Conservation (phyloP, 2,888 invertebrate species). For the Dynastes maya region DNA sequence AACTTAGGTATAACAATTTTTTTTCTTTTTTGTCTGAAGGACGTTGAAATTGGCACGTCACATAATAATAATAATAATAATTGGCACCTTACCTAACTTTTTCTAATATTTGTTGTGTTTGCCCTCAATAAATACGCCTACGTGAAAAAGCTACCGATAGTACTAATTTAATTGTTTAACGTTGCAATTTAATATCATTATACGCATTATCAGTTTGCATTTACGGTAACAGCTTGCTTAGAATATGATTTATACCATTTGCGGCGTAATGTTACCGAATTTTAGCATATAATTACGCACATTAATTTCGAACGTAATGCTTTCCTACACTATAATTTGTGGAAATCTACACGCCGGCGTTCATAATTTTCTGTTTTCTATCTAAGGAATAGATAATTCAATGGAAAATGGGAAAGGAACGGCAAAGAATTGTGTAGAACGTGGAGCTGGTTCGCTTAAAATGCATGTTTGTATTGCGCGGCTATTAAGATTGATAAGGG, state of each 20-base stretch:
- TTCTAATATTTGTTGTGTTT: background rate
- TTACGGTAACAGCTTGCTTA: slow-evolving; percentile 20
- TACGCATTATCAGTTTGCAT: slow-evolving; percentile 23
- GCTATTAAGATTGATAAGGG: slow-evolving; percentile 41
- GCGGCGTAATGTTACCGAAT: slow-evolving; percentile 20
- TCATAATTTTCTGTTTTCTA: slow-evolving; percentile 3
- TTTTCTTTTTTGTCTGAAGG: too few species aligned
- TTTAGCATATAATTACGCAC: slow-evolving; percentile 31
- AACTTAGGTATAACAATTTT: too few species aligned
- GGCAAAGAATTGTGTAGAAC: slow-evolving; percentile 10
- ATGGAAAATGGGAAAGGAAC: slow-evolving; percentile 15
- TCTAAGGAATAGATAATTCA: slow-evolving; percentile 19
- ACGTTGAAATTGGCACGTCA: too few species aligned
- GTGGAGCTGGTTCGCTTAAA: background rate
- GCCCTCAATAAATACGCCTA: background rate
- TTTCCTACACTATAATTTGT: slow-evolving; percentile 33
- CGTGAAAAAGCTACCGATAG: slow-evolving; percentile 7
- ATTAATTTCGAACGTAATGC: slow-evolving; percentile 29
- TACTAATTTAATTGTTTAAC: slow-evolving; percentile 23
- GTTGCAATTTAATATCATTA: slow-evolving; percentile 23
- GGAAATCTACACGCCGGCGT: slow-evolving; percentile 27
- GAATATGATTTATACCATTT: slow-evolving; percentile 35
- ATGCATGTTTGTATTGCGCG: slow-evolving; percentile 43
- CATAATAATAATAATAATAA: too few species aligned
- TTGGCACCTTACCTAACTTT: background rate